Percentiles rank a stretch among this genome's conserved stretches.
Evolutionary conservation across 2,888 invertebrate species (phyloP).

Genomic region (Hydriomena furcata): DNA sequence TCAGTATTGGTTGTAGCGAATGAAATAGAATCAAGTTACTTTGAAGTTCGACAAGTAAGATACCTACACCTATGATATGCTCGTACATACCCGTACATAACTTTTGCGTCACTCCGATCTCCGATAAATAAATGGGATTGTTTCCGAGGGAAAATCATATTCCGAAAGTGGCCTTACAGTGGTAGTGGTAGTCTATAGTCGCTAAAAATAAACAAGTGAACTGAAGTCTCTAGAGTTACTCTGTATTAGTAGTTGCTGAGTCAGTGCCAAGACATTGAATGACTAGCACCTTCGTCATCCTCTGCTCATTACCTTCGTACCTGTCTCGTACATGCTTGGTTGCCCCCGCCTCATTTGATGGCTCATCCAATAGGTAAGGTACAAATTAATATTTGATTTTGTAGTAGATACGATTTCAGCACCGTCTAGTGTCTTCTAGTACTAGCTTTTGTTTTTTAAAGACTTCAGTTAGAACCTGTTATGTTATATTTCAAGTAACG

Average conservation of each 20-base stretch:
- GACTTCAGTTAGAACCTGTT: not conserved
- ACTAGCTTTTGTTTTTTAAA: too few species aligned
- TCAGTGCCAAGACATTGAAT: slow-evolving; percentile 48
- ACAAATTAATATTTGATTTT: slow-evolving; percentile 1
- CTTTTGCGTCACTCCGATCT: too few species aligned
- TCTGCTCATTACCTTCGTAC: slow-evolving; percentile 54
- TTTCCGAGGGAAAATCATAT: too few species aligned
- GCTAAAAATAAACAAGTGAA: slow-evolving; percentile 15
- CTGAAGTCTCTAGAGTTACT: slow-evolving; percentile 16
- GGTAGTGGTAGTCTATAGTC: too few species aligned
- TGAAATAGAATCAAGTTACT: not conserved
- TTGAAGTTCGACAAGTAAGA: not conserved
- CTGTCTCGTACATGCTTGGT: slow-evolving; percentile 47
- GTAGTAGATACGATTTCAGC: too few species aligned
- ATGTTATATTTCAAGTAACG: too few species aligned
- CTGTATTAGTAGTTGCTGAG: slow-evolving; percentile 39
- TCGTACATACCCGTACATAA: too few species aligned
- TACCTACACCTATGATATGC: too few species aligned
- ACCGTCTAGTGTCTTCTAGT: too few species aligned
- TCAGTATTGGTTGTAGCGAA: slow-evolving; percentile 3
- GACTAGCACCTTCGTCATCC: slow-evolving; percentile 58
- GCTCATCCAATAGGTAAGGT: slow-evolving; percentile 24
- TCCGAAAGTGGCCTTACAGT: too few species aligned
- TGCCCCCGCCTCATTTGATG: slow-evolving; percentile 26
- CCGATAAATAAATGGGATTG: too few species aligned